Conservation (phyloP, 2,113 vertebrate species). For the Sigmodon hispidus region DNA sequence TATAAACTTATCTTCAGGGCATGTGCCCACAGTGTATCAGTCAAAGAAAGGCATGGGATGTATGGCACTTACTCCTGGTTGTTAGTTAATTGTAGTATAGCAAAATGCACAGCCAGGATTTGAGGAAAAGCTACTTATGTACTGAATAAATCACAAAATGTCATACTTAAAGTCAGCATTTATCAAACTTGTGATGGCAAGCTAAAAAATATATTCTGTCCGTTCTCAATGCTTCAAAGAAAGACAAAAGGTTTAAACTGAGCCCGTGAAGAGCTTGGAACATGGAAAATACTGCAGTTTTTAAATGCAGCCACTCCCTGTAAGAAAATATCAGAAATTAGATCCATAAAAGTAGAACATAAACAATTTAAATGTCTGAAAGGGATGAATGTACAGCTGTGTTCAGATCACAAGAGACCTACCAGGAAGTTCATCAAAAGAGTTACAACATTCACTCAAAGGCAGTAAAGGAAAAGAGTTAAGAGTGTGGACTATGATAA, state of each 20-base stretch:
- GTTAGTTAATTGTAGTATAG: not conserved
- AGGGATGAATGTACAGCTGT: not conserved
- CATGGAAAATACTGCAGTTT: not conserved
- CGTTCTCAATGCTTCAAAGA: not conserved
- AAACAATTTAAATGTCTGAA: slow-evolving; percentile 37
- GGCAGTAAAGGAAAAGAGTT: not conserved
- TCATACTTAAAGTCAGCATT: slow-evolving; percentile 3
- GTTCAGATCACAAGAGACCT: not conserved
- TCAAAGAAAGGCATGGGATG: not conserved
- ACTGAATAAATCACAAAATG: not conserved
- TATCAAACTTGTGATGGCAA: not conserved
- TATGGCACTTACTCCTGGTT: not conserved
- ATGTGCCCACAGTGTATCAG: not conserved
- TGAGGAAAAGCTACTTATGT: not conserved
- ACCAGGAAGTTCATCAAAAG: slow-evolving; percentile 27
- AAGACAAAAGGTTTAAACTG: not conserved
- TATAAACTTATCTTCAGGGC: not conserved
- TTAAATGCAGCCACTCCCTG: slow-evolving; percentile 19
- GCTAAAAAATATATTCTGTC: not conserved
- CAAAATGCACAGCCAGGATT: slow-evolving; percentile 40
- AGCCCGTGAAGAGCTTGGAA: not conserved
- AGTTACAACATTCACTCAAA: not conserved
- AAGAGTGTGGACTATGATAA: not conserved
- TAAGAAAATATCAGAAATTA: slow-evolving; percentile 40
- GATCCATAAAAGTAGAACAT: not conserved